phyloP scores from a whole-genome alignment of 2,113 vertebrate species.

The Tyto alba region DNA sequence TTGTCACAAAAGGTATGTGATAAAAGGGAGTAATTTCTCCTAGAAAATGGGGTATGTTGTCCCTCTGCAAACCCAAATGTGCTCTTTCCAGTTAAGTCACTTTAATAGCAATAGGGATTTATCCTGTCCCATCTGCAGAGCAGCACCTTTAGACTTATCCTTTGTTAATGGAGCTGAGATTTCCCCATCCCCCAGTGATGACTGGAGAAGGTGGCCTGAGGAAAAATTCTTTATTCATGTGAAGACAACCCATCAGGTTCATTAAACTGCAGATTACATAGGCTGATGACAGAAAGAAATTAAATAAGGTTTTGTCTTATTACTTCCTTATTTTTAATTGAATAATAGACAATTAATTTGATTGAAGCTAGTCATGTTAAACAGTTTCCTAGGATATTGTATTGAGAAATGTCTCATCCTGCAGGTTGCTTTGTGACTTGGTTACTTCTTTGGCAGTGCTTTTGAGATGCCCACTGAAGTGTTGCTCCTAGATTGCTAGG shows the following conservation, averaged over 20 bases:
- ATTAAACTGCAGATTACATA: conserved; percentile 51
- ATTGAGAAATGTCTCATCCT: neutral
- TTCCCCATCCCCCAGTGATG: conserved; percentile 47
- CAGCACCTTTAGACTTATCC: conserved; percentile 26
- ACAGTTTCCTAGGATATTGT: conserved; percentile 1
- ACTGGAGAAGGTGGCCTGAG: conserved; percentile 38
- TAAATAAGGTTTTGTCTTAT: conserved; percentile 58
- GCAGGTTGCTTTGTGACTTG: neutral
- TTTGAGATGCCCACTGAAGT: neutral
- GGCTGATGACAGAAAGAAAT: conserved; percentile 54
- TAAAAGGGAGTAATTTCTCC: neutral
- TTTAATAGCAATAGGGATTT: conserved; percentile 59
- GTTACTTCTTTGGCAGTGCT: neutral
- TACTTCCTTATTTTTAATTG: conserved; percentile 61
- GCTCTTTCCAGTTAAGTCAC: neutral
- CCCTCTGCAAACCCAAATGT: neutral
- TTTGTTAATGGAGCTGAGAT: conserved; percentile 53
- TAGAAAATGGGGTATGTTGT: neutral
- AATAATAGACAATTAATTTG: conserved; percentile 47
- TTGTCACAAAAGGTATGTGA: neutral
- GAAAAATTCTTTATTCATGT: conserved; percentile 64
- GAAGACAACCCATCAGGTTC: conserved; percentile 42
- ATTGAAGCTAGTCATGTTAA: neutral
- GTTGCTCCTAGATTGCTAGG: neutral
- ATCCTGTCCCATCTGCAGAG: conserved; percentile 7